These are phyloP conservation scores for Parnassius orleans DNA, from an alignment of 2,888 invertebrate species.

Conservation along the genomic window DNA sequence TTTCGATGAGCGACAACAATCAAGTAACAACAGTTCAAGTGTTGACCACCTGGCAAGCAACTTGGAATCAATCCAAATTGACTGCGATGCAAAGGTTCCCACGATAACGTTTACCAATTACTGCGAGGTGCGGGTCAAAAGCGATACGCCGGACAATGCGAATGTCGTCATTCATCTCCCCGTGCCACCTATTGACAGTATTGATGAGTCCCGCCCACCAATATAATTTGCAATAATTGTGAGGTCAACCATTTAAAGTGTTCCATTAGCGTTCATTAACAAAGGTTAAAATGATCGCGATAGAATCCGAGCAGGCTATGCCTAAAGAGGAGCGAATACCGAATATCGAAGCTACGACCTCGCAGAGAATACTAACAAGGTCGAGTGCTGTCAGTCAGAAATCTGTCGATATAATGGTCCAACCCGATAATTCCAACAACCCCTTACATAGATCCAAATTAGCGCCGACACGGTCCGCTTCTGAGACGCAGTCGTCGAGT, in stretches of 20 bases:
- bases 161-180: conserved; percentile 63
- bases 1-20: conserved; percentile 54
- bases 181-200: conserved; percentile 70
- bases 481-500: conserved; percentile 70
- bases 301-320: conserved; percentile 69
- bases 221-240: conserved; percentile 51
- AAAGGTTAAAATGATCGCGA: conserved; percentile 63
- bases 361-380: conserved; percentile 79
- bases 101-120: conserved; percentile 76
- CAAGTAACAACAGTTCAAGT: conserved; percentile 42
- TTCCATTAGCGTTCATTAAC: background rate
- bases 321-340: conserved; percentile 60
- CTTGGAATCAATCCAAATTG: conserved; percentile 59
- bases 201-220: conserved; percentile 72
- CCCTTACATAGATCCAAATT: conserved; percentile 73
- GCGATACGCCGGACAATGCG: conserved; percentile 55
- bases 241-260: conserved; percentile 24
- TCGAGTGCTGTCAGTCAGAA: conserved; percentile 83
- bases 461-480: conserved; percentile 70
- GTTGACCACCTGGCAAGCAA: conserved; percentile 63
- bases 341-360: conserved; percentile 63
- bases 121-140: conserved; percentile 59
- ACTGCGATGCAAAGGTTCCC: conserved; percentile 66
- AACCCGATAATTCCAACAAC: conserved; percentile 69
- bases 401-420: conserved; percentile 80